phyloP scores from a whole-genome alignment of 2,113 vertebrate species.

The Tringa solitaria region DNA sequence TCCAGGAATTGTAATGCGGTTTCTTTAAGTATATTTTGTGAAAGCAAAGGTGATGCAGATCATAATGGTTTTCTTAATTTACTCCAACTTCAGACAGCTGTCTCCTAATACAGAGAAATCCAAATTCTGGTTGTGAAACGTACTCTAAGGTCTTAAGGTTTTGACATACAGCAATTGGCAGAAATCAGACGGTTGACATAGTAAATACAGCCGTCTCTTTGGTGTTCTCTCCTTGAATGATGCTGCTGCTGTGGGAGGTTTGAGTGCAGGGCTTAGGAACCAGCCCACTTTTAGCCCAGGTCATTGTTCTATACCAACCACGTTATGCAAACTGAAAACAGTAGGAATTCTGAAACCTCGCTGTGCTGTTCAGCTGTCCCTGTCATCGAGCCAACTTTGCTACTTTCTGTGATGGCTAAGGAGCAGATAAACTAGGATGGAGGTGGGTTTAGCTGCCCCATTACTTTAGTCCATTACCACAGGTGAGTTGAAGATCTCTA shows the following conservation, averaged over 20 bases:
- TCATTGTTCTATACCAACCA: neutral
- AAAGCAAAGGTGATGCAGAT: neutral
- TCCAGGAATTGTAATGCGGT: neutral
- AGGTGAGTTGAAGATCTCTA: neutral
- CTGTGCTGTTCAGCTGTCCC: neutral
- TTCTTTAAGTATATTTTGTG: neutral
- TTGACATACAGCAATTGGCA: neutral
- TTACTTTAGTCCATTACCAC: neutral
- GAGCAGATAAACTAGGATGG: neutral
- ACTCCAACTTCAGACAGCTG: neutral
- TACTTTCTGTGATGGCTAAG: neutral
- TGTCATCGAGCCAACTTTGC: neutral
- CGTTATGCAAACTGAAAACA: neutral
- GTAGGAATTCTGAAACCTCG: neutral
- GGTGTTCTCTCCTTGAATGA: neutral
- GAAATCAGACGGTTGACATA: neutral
- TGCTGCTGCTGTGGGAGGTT: neutral
- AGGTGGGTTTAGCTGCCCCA: neutral
- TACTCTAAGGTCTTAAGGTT: neutral
- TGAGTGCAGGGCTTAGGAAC: neutral
- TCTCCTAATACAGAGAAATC: neutral
- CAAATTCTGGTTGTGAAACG: neutral
- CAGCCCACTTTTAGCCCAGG: neutral
- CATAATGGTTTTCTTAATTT: neutral
- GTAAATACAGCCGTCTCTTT: neutral